Base-by-base conservation (phyloP, 2,888 invertebrate genomes). In the Luffia ferchaultella region DNA sequence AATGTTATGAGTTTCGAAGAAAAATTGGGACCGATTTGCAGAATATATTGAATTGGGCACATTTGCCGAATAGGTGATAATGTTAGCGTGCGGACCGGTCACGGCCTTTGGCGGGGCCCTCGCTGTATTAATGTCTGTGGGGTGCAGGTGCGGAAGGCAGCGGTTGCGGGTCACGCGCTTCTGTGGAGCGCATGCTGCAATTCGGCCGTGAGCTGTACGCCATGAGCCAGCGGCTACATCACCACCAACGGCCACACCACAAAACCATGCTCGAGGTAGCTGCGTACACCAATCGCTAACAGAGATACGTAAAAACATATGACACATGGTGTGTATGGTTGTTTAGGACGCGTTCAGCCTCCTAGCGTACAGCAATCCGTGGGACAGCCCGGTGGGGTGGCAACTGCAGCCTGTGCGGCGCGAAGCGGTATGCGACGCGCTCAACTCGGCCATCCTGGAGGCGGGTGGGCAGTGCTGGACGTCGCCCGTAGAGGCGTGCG, bases 371-470 rank as follows among this genome's bases (percentile, higher is more conserved):
- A 93, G 96, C 62, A 97, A 98, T 86, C 98, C 98, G 20, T 97
- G 96, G 96, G 92, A 91, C 68, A 97, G 97, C 78, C 97, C 97
- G 16, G 92, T 98, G 55, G 97, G 97, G 54, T 96, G 95, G 93
- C 96, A 97, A 78, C 86, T 98, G 63, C 93, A 96, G 76, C 93
- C 97, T n/a, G 89, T 92, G 61, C 93, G 97, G 68, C 88, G 98
- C 64, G 98, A 98, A 83, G 91, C 93, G 50, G 93, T 98, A 54
- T 97, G 96, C 86, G 95, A 95, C 66, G 93, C 96, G 67, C 90
- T 98, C 64, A 98, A 98, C 86, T 96, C 97, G 65, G 97, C 98
- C 75, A 98, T 98, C 80, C 88, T 98, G 80, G 97, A 96, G 86
- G 93, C 94, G 64, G 91, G 91, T 76, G 95, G 93, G 80, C 89